Base-by-base conservation (phyloP, 2,797 vertebrate genomes). In the Lepidocolaptes lacrymiger region DNA sequence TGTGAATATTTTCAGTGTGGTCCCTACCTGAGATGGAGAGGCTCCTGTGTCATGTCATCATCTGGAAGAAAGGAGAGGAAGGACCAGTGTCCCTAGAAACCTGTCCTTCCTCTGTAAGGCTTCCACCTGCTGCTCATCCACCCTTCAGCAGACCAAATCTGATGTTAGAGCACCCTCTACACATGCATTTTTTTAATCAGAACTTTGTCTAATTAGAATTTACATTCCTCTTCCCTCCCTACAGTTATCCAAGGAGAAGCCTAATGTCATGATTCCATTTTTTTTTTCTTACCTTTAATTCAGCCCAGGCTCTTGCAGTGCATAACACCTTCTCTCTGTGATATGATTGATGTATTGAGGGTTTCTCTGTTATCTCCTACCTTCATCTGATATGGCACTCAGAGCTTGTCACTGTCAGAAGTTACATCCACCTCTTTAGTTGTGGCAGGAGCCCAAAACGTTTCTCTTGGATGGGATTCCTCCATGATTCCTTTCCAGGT, bases 341-440 rank as follows among this genome's bases (percentile, higher is more conserved):
- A 55, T 61, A 37, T 91, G 96, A 93, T 72, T 92, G 92, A 94
- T 85, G 59, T 59, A 23, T 43, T 0, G 32, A 83, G 81, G 52
- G 44, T 78, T 90, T 96, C 68, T 69, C 61, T 89, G 59, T 58
- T 79, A 73, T 15, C 85, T 90, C 75, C 88, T 82, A 12, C 72
- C 78, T 95, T 96, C 68, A 44, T 71, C 71, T 80, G 68, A 37
- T 39, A 23, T 28, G 62, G 74, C 49, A 44, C 44, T 89, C 56
- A 27, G 88, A 76, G 64, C 75, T 92, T 78, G 83, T 75, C 88
- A 83, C 26, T 71, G 78, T 91, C 92, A 95, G 77, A 64, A 91
- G 55, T 68, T 78, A 63, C 43, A 79, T 61, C 89, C 91, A 67
- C 78, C 67, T 93, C 43, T 88, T 62, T 2, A 58, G 69, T 12